Evolutionary conservation across 2,113 vertebrate genomes (phyloP).

Genomic region (Ciconia maguari): DNA sequence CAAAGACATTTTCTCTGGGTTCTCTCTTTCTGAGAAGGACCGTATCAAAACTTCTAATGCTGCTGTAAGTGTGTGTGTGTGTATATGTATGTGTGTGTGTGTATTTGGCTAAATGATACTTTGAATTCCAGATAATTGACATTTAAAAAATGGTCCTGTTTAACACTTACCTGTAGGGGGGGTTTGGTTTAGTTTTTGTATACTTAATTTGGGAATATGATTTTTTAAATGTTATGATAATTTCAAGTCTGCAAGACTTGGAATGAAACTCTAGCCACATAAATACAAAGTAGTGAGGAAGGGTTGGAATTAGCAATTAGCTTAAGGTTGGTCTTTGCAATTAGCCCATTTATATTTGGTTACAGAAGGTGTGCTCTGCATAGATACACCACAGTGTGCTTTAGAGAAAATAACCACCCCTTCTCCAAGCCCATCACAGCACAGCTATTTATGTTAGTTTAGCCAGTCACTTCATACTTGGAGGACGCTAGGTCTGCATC

Average conservation of each 20-base stretch:
- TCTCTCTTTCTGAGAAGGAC: background rate
- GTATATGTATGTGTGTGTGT: background rate
- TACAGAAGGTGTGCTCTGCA: background rate
- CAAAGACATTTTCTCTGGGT: background rate
- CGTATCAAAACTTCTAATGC: background rate
- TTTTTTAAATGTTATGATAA: slow-evolving; percentile 36
- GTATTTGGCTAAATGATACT: background rate
- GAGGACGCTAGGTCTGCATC: background rate
- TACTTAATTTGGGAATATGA: slow-evolving; percentile 17
- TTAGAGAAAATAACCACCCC: background rate
- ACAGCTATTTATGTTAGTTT: background rate
- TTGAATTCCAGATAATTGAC: background rate
- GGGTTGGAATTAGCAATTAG: background rate
- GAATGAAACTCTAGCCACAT: background rate
- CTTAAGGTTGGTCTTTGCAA: too few species aligned
- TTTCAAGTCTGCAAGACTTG: background rate
- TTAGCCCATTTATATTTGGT: accelerated
- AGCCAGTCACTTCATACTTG: background rate
- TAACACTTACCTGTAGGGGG: background rate
- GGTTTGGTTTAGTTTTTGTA: background rate
- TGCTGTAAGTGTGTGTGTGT: background rate
- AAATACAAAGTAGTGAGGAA: background rate
- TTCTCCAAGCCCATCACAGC: background rate
- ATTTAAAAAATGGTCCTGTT: background rate
- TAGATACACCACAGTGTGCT: background rate